Conservation (phyloP, 2,888 invertebrate genomes). For the Stenoptilia bipunctidactyla region DNA sequence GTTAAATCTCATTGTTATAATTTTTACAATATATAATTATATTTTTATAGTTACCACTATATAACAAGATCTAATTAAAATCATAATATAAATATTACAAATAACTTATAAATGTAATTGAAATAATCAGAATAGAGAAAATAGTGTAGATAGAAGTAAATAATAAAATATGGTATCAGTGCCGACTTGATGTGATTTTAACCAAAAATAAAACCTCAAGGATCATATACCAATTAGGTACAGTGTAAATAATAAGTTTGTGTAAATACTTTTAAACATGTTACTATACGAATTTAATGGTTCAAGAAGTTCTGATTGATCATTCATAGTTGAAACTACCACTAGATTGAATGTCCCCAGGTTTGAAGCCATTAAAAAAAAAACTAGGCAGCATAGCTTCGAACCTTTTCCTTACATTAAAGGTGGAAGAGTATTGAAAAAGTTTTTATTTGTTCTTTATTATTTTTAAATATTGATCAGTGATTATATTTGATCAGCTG, state of each 20-base stretch:
- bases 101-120: conserved; percentile 1
- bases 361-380: no score
- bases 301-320: conserved; percentile 11
- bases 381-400: no score
- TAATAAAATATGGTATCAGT: conserved; percentile 52
- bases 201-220: conserved; percentile 58
- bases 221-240: conserved; percentile 19
- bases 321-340: not conserved
- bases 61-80: not conserved
- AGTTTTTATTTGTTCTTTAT: no score
- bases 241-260: conserved; percentile 30
- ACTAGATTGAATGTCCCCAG: no score
- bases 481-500: no score
- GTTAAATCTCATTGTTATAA: no score
- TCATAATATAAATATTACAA: not conserved
- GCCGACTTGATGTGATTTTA: conserved; percentile 62
- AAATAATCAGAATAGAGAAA: conserved; percentile 3
- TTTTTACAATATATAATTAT: no score
- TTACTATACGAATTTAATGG: not conserved
- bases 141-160: conserved; percentile 25
- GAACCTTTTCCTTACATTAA: no score
- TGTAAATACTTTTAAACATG: conserved; percentile 31
- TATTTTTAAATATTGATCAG: no score
- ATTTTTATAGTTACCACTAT: not conserved
- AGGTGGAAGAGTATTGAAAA: no score